These are phyloP conservation scores for Sesamia nonagrioides DNA, from an alignment of 1,140 invertebrate species.

Conservation along the genomic window DNA sequence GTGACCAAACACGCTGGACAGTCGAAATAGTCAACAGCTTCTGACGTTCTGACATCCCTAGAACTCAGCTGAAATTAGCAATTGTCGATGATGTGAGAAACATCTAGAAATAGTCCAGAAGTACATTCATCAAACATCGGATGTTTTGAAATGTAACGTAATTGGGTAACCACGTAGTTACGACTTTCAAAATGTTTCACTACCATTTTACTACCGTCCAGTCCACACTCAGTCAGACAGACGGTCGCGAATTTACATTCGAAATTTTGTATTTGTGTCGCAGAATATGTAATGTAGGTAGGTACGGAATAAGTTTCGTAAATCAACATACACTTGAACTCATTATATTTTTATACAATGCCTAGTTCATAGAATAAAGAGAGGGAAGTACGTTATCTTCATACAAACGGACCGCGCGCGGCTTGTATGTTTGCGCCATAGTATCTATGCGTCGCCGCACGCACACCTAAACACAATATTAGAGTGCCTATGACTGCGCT, in stretches of 20 bases:
- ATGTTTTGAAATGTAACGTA: constrained; percentile 36
- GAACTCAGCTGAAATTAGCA: neutral
- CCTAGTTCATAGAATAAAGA: too few relatives aligned
- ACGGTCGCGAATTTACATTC: constrained; percentile 2
- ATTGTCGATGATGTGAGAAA: neutral
- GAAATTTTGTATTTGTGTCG: neutral
- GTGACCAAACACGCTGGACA: neutral
- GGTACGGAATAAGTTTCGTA: neutral
- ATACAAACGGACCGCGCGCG: too few relatives aligned
- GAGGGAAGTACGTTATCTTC: too few relatives aligned
- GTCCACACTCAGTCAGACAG: neutral
- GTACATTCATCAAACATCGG: constrained; percentile 28
- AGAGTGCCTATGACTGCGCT: too few relatives aligned
- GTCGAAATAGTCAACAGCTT: neutral
- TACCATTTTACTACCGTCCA: constrained; percentile 14
- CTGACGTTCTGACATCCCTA: neutral
- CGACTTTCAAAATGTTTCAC: constrained; percentile 31
- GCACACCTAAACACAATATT: too few relatives aligned
- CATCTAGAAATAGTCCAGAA: constrained; percentile 16
- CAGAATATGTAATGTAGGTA: neutral
- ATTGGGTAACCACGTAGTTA: constrained; percentile 16
- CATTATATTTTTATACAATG: neutral
- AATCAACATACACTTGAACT: constrained; percentile 2
- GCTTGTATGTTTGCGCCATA: too few relatives aligned
- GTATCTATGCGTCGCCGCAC: too few relatives aligned